Conservation (phyloP, 2,113 vertebrate species). For the Phalacrocorax pelagicus region DNA sequence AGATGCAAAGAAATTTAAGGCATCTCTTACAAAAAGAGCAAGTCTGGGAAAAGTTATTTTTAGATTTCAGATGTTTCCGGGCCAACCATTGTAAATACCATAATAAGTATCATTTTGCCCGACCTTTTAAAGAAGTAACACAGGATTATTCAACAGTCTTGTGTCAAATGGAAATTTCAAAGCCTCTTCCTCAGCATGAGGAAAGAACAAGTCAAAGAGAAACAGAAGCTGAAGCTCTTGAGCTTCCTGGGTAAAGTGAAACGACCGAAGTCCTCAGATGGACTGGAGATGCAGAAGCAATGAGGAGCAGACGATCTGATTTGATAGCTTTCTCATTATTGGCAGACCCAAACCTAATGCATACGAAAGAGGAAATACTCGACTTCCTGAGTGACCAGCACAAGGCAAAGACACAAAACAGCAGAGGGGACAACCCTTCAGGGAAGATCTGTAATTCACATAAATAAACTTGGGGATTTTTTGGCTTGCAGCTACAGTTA, state of each 20-base stretch:
- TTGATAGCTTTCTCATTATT: background rate
- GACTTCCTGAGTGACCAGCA: rapidly evolving
- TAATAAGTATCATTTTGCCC: background rate
- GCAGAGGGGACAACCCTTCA: background rate
- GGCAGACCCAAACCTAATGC: background rate
- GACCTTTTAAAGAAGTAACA: background rate
- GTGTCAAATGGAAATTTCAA: background rate
- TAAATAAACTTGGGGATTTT: background rate
- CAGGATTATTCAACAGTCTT: background rate
- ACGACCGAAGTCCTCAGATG: background rate
- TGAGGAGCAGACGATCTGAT: background rate
- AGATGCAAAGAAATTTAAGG: background rate
- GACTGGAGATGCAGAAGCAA: background rate
- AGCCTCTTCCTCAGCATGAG: background rate
- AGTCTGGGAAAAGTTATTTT: background rate
- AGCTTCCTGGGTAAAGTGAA: background rate
- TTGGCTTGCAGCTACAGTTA: background rate
- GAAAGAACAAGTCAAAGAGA: background rate
- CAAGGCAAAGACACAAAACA: background rate
- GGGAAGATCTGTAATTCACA: background rate
- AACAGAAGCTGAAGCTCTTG: background rate
- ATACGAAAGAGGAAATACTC: background rate
- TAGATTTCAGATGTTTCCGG: background rate
- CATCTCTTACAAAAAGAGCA: background rate
- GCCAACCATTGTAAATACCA: background rate